phyloP scores from a whole-genome alignment of 30 jellyfish, hydroid and myxozoan genomes.

The Chrysaora quinquecirrha region DNA sequence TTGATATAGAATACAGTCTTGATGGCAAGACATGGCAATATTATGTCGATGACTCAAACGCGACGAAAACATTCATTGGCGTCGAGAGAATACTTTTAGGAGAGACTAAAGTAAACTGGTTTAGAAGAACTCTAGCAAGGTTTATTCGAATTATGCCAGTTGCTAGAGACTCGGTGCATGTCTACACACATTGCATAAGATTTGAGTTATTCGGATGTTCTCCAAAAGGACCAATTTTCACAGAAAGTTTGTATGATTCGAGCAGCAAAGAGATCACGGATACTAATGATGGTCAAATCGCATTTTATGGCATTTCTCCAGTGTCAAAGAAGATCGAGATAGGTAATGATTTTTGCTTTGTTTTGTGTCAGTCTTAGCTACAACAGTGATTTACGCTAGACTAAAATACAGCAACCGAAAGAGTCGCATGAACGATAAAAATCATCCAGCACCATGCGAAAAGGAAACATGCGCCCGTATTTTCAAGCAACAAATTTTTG shows the following conservation, averaged over 20 bases:
- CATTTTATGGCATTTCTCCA: conserved; percentile 21
- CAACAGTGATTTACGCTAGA: no score
- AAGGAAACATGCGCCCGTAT: no score
- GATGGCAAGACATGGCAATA: conserved; percentile 16
- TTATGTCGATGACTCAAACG: background rate
- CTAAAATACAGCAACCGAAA: no score
- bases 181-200: background rate
- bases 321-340: background rate
- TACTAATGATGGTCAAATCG: background rate
- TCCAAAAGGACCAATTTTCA: background rate
- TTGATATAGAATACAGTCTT: background rate
- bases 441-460: no score
- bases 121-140: conserved; percentile 2
- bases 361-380: no score
- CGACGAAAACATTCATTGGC: background rate
- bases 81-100: background rate
- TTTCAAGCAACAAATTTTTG: no score
- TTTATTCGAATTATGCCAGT: background rate
- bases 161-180: background rate
- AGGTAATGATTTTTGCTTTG: no score
- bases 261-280: background rate
- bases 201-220: conserved; percentile 28
- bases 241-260: background rate
- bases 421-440: no score
- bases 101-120: conserved; percentile 8